These are phyloP conservation scores for Nebria brevicollis DNA, from an alignment of 2,888 invertebrate genomes.

Conservation along the genomic window DNA sequence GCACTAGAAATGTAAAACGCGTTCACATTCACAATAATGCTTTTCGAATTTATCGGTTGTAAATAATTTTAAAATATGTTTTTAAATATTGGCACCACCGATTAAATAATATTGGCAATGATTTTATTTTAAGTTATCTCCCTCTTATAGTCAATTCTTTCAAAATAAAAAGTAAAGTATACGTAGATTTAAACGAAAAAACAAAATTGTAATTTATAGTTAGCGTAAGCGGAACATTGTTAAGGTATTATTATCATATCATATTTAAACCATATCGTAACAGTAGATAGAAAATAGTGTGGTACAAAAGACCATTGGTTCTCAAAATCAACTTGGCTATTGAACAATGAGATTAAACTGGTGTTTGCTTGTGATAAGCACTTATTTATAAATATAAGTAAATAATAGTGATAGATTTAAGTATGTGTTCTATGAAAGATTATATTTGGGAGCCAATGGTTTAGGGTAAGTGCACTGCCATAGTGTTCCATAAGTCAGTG, in stretches of 20 bases:
- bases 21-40: neutral
- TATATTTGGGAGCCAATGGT: constrained; percentile 21
- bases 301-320: constrained; percentile 23
- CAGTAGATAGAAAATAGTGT: constrained; percentile 14
- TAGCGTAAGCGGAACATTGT: constrained; percentile 26
- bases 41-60: neutral
- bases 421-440: neutral
- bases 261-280: constrained; percentile 43
- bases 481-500: constrained; percentile 46
- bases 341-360: constrained; percentile 2
- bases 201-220: constrained; percentile 7
- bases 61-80: neutral
- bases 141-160: constrained; percentile 58
- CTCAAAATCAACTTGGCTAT: neutral
- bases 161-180: constrained; percentile 30
- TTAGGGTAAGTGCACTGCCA: constrained; percentile 43
- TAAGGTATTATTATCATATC: constrained; percentile 36
- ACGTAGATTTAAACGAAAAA: constrained; percentile 20
- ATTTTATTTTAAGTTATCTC: constrained; percentile 51
- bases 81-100: constrained; percentile 5
- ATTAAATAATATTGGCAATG: constrained; percentile 20
- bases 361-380: neutral
- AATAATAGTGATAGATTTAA: neutral
- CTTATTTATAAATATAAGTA: neutral
- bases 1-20: neutral